Evolutionary conservation across 2,888 invertebrate species (phyloP), one percentile per base, ranked within the genome.

Genomic region (Conus canariensis): DNA sequence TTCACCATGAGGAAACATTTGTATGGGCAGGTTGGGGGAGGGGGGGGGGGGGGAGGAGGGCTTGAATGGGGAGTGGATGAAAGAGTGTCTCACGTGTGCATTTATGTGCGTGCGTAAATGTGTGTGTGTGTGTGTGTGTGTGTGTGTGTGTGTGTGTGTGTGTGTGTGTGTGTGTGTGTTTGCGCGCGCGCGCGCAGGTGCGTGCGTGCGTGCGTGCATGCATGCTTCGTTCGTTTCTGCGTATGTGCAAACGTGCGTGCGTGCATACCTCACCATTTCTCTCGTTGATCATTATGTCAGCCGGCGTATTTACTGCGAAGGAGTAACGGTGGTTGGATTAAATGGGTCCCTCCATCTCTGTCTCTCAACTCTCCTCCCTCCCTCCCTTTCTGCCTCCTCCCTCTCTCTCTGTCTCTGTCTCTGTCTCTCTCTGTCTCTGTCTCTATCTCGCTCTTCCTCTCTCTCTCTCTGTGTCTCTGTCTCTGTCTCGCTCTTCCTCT

Each of bases 71-170:
- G 10, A 64, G 16, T 64, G 16, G 16, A 64, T 64, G 64, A 16
- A 64, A 64, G 64, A 64, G 64, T 64, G 64, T 64, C 12, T 64
- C 16, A 16, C 16, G 8, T 83, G 83, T 83, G 83, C 58, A 58
- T 83, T 58, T 83, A 22, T 58, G 59, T 83, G 83, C 22, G 83
- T 83, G 83, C n/a, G 83, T 58, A 58, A 19, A 58, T 58, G 83
- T 58, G 83, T 83, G 83, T 83, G 83, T 83, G 83, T 83, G 58
- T 83, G 83, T 83, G 83, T 56, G 83, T 83, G 83, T 83, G 83
- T 83, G 83, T 82, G 83, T 56, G 58, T 83, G 83, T 83, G 83
- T 83, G 83, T 58, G n/a, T 83, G 83, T 83, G 83, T 83, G 56
- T 83, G 83, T 83, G 83, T 83, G 83, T 58, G 58, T 22, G 83